A percentile compares a stretch with the other conserved stretches of the same genome.
Evolutionary conservation across 2,113 vertebrate species (phyloP).

Genomic region (Sarotherodon lohbergeri): DNA sequence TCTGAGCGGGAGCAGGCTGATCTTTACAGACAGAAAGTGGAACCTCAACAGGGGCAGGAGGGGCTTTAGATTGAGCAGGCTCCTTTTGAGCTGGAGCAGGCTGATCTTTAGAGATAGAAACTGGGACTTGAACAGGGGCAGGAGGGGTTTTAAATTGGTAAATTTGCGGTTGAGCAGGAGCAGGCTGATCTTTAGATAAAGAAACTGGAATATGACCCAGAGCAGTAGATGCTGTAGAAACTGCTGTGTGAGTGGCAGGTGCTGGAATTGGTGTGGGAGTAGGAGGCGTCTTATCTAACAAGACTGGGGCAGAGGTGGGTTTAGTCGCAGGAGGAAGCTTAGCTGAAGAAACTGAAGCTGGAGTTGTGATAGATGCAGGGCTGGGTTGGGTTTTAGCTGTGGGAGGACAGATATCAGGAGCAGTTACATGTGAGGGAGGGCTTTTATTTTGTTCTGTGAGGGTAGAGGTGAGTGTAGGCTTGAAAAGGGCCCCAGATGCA

Average conservation of each 20-base stretch:
- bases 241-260: neutral
- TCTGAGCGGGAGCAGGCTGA: neutral
- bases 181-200: neutral
- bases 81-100: neutral
- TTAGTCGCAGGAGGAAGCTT: neutral
- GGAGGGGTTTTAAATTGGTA: neutral
- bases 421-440: neutral
- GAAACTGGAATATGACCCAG: neutral
- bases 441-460: neutral
- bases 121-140: neutral
- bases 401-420: neutral
- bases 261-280: neutral
- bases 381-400: neutral
- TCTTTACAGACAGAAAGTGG: neutral
- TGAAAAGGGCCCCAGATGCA: neutral
- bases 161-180: neutral
- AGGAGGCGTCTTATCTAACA: conserved; percentile 17
- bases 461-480: neutral
- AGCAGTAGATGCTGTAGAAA: neutral
- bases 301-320: neutral
- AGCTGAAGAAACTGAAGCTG: conserved; percentile 3
- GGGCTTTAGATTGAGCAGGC: neutral
- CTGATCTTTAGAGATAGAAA: neutral
- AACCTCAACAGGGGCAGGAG: neutral
- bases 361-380: neutral